Base-by-base conservation (phyloP, 2,113 vertebrate species). In the Dromiciops gliroides region DNA sequence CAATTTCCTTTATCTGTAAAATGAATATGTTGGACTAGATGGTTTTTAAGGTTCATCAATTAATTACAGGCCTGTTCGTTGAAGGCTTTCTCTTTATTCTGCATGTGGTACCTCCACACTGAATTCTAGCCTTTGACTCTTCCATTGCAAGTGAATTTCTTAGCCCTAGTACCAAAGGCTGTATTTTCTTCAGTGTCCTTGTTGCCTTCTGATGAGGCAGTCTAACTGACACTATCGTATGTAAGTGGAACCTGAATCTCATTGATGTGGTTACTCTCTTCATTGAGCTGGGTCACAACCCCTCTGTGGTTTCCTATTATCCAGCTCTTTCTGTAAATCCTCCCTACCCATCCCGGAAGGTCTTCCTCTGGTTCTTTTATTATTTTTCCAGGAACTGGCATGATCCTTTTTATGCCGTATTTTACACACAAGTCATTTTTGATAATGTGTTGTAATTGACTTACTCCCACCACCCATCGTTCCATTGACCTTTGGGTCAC, bases 71-170 rank as follows among this genome's bases (percentile, higher is more conserved):
- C 37, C 37, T 75, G 60, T 51, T 53, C 91, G 0, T 24, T 60
- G 8, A 47, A 93, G 19, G 47, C 24, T 92, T 92, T 92, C 11
- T 75, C 37, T 5, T n/a, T 95, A 37, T 24, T 95, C 10, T 91
- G n/a, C 93, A 50, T 91, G 90, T 12, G 26, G 89, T 14, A 96
- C 26, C 23, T 92, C 9, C 48, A 88, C 92, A 88, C 94, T 96
- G 56, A 6, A 3, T 94, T 95, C 48, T 92, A 95, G 26, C 48
- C 90, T 96, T 96, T 90, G 93, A 48, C 90, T 96, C 89, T 91
- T 95, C 37, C 94, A 48, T 94, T 95, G 26, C 44, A 83, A n/a
- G 95, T 96, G 90, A 89, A 92, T 90, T 94, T 93, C 1, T 51
- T 97, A 50, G 48, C 52, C 96, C 49, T 93, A 95, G 89, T 97